A percentile compares a stretch with the other conserved stretches of the same genome.
phyloP scores from a whole-genome alignment of 2,888 invertebrate species.

The Papilio gigon region DNA sequence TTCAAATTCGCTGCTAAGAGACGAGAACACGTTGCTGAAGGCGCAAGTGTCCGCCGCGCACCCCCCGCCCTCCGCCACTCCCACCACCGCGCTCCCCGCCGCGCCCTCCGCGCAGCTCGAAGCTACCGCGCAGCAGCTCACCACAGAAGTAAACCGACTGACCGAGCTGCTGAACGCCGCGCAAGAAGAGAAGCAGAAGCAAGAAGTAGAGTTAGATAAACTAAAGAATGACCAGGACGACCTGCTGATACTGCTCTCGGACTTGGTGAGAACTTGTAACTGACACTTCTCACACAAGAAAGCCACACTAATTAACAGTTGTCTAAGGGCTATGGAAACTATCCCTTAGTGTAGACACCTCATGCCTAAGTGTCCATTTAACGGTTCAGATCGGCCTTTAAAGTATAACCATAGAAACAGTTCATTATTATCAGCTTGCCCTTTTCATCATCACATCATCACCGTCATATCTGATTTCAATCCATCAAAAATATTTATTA shows the following conservation, averaged over 20 bases:
- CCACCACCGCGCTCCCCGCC: no score
- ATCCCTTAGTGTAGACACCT: no score
- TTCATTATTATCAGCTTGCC: no score
- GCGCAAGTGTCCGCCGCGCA: conserved; percentile 84
- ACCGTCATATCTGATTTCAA: no score
- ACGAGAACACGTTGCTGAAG: conserved; percentile 93
- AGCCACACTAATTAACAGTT: not conserved
- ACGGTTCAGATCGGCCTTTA: no score
- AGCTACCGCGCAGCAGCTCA: conserved; percentile 52
- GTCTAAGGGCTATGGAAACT: no score
- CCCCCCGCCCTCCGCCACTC: conserved; percentile 25
- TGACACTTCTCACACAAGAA: no score
- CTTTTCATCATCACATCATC: no score
- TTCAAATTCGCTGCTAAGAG: conserved; percentile 89
- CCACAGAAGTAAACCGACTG: conserved; percentile 52
- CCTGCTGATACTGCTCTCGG: conserved; percentile 92
- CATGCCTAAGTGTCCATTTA: no score
- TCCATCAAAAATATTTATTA: no score
- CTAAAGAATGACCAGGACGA: conserved; percentile 96
- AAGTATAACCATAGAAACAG: no score
- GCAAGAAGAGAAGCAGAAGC: conserved; percentile 51
- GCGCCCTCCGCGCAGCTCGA: conserved; percentile 51
- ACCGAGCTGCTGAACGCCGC: conserved; percentile 50
- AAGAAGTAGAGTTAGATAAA: conserved; percentile 81
- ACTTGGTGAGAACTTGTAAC: conserved; percentile 93